Conservation (phyloP, 1,140 invertebrate species). For the Achroia grisella region DNA sequence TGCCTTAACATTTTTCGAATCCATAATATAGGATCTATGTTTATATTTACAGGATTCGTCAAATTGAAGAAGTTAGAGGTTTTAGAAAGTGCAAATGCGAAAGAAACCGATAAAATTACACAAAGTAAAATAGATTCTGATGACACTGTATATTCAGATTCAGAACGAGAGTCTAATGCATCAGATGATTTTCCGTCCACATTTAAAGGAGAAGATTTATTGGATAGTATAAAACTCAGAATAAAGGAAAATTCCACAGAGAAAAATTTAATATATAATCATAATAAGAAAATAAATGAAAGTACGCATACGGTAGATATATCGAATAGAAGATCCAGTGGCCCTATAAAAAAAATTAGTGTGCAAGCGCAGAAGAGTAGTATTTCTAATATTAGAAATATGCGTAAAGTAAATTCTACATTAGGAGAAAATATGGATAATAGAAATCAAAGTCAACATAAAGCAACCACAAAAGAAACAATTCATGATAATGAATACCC, state of each 20-base stretch:
- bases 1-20: too few relatives aligned
- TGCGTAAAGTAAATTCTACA: constrained; percentile 11
- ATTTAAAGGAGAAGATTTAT: constrained; percentile 29
- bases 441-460: constrained; percentile 7
- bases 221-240: constrained; percentile 35
- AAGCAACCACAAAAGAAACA: constrained; percentile 5
- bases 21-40: too few relatives aligned
- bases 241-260: constrained; percentile 16
- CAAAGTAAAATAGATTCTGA: constrained; percentile 28
- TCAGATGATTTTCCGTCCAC: constrained; percentile 44
- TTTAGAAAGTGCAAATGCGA: constrained; percentile 46
- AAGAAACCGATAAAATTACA: constrained; percentile 33
- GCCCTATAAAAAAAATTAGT: constrained; percentile 31
- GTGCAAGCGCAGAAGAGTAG: constrained; percentile 23
- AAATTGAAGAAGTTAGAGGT: constrained; percentile 72
- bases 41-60: constrained; percentile 70
- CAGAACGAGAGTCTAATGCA: constrained; percentile 56
- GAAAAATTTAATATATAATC: constrained; percentile 3
- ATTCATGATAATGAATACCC: constrained; percentile 23
- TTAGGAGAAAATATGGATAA: constrained; percentile 18
- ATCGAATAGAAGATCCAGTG: constrained; percentile 28
- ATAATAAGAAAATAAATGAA: constrained; percentile 12
- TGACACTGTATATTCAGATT: constrained; percentile 58
- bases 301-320: constrained; percentile 2
- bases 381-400: constrained; percentile 26